phyloP scores from a whole-genome alignment of 1,140 invertebrate genomes.

The Leucophenga varia region DNA sequence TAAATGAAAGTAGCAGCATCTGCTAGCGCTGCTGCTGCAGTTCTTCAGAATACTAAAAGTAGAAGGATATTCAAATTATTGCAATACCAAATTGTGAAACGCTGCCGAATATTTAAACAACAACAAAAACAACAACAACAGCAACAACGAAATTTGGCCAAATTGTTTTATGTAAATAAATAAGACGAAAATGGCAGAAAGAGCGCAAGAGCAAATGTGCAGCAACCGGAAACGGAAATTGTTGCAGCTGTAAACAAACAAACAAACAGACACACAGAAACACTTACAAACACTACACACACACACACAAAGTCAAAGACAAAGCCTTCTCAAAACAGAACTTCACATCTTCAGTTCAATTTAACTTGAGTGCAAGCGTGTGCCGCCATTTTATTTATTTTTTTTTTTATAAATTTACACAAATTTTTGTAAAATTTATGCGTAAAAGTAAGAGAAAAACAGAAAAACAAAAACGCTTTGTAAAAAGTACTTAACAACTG shows the following conservation, averaged over 20 bases:
- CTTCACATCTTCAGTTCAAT: slow-evolving; percentile 36
- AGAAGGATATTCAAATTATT: slow-evolving; percentile 44
- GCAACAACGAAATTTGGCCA: slow-evolving; percentile 38
- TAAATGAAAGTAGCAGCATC: slow-evolving; percentile 7
- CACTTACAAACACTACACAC: slow-evolving; percentile 3
- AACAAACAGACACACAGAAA: slow-evolving; percentile 30
- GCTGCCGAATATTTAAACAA: slow-evolving; percentile 11
- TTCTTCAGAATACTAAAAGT: slow-evolving; percentile 12
- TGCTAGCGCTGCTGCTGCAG: slow-evolving; percentile 3
- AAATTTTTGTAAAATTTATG: slow-evolving; percentile 33
- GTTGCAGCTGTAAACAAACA: slow-evolving; percentile 46
- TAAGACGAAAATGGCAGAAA: background rate
- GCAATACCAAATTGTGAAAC: no score
- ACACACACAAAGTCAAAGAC: slow-evolving; percentile 6
- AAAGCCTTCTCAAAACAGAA: no score
- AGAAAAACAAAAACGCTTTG: slow-evolving; percentile 14
- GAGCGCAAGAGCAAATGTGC: slow-evolving; percentile 15
- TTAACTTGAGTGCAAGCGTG: slow-evolving; percentile 8
- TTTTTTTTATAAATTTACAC: no score
- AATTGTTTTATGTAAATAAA: slow-evolving; percentile 52
- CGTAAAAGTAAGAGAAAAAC: slow-evolving; percentile 13
- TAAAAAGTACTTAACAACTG: no score
- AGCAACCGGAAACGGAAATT: slow-evolving; percentile 41
- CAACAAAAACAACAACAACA: slow-evolving; percentile 1
- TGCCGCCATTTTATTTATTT: slow-evolving; percentile 5